Evolutionary conservation across 2,888 invertebrate genomes (phyloP), one percentile per base, ranked within the genome.

Genomic region (Platypus cylindrus): DNA sequence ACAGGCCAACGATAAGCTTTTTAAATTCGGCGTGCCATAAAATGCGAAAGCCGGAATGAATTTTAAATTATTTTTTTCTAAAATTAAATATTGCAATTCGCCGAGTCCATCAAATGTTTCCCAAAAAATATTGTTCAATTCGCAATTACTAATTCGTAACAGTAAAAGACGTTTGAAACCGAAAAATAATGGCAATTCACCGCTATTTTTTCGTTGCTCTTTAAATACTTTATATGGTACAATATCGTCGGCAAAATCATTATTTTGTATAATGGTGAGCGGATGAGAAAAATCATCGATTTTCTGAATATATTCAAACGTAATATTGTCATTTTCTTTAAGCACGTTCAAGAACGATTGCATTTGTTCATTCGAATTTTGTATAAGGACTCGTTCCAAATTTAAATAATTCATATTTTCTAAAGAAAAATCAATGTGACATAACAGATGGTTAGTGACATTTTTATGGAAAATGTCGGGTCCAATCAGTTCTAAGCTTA

Each of bases 41-140:
- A 79, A 73, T 20, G 75, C 73, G 51, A 78, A 78, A 32, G 76
- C 70, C 9, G 77, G 77, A 35, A 79, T 65, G 42, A 74, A 70
- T 51, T 67, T 66, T 18, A 79, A 64, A 37, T 68, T 65, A 49
- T 78, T 78, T 36, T 66, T 66, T 44, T 78, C 77, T 17, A 79
- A 58, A 17, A 75, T 70, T 43, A 79, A 64, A 48, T 70, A 71
- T 43, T 71, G 62, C 22, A 79, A 53, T 40, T 67, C 68, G 2
- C 62, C 55, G 5, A 78, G 58, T 3, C 75, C 75, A 40, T 75
- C 71, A 52, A 78, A 76, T 70, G 78, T 73, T 52, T 77, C 74
- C 73, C 75, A 75, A 44, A 73, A 67, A 40, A 78, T 58, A 48
- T 72, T 69, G 42, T 68, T 68, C 29, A 78, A 52, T 39, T 70